These are phyloP conservation scores for Cactoblastis cactorum DNA, from an alignment of 2,888 invertebrate species.

Conservation along the genomic window DNA sequence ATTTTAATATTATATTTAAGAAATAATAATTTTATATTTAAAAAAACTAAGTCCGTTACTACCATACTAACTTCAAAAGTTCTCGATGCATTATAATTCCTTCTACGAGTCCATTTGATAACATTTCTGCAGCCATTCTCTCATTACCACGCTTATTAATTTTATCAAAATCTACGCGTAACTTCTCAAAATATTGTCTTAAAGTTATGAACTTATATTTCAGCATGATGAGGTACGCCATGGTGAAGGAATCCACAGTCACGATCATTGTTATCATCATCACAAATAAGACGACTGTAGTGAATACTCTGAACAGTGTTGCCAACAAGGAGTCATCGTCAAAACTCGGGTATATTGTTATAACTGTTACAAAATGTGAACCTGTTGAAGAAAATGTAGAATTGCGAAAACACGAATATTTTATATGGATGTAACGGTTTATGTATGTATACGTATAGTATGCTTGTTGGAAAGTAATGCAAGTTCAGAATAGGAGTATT, in stretches of 20 bases:
- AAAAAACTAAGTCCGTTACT: not conserved
- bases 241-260: conserved; percentile 50
- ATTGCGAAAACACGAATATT: not conserved
- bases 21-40: too few relatives aligned
- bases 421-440: too few relatives aligned
- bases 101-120: conserved; percentile 48
- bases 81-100: conserved; percentile 62
- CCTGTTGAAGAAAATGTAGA: conserved; percentile 38
- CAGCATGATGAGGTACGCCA: conserved; percentile 56
- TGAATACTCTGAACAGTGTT: conserved; percentile 37
- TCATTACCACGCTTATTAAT: conserved; percentile 32
- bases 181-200: conserved; percentile 51
- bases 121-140: conserved; percentile 37
- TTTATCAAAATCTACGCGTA: conserved; percentile 41
- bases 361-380: conserved; percentile 57
- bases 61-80: conserved; percentile 46
- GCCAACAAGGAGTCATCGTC: conserved; percentile 48
- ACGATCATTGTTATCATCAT: conserved; percentile 60
- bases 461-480: too few relatives aligned
- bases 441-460: too few relatives aligned
- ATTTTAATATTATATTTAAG: too few relatives aligned
- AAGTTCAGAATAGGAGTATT: too few relatives aligned
- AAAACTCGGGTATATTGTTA: conserved; percentile 59
- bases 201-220: conserved; percentile 68
- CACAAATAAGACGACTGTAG: conserved; percentile 40